Conservation (phyloP, 2,113 vertebrate species). For the Anser cygnoides region DNA sequence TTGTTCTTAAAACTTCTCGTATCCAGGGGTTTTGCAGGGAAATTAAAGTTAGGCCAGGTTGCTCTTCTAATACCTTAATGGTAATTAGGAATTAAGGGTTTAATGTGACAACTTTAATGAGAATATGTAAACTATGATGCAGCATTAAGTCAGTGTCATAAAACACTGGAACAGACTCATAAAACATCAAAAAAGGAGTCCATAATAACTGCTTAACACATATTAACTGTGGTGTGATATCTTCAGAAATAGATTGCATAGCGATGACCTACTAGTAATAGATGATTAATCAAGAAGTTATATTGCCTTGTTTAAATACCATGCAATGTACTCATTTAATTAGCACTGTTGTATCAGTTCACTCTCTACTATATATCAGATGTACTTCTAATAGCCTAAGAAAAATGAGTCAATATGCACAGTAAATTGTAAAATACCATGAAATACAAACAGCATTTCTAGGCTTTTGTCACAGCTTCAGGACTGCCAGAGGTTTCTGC, state of each 20-base stretch:
- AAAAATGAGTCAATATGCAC: background rate
- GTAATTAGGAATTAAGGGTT: background rate
- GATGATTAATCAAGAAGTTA: slow-evolving; percentile 1
- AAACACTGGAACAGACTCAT: background rate
- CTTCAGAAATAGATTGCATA: slow-evolving; percentile 2
- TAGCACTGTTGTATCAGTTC: background rate
- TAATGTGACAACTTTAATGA: background rate
- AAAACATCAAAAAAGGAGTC: background rate
- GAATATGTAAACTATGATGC: background rate
- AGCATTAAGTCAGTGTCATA: background rate
- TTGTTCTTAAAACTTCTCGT: background rate
- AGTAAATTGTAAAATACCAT: background rate
- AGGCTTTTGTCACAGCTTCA: background rate
- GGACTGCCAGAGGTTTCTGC: background rate
- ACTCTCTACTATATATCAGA: background rate
- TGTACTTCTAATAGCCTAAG: background rate
- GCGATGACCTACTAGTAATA: background rate
- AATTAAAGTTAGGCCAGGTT: background rate
- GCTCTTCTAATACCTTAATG: background rate
- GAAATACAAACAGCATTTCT: background rate
- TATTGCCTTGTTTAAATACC: background rate
- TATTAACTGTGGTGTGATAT: background rate
- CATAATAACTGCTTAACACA: background rate
- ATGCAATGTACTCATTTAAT: background rate
- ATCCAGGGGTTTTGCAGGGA: background rate